Conservation (phyloP, 35 echinoderm and acorn worm genomes). For the Anneissia japonica region DNA sequence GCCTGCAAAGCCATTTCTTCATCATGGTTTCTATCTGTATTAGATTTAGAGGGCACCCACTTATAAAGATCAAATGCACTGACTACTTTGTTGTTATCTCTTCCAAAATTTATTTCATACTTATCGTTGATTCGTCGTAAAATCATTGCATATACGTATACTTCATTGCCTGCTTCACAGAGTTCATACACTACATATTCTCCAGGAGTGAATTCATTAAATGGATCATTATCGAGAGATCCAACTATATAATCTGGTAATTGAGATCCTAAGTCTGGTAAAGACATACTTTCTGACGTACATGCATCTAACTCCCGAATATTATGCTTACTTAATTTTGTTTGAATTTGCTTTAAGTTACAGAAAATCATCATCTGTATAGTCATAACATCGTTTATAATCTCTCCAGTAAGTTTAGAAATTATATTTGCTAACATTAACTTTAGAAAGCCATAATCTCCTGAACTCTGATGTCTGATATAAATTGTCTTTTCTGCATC, state of each 20-base stretch:
- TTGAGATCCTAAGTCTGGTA: background rate
- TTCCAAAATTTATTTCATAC: conserved; percentile 26
- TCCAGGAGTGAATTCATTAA: background rate
- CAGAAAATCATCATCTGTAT: background rate
- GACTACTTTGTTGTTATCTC: background rate
- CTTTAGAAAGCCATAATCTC: background rate
- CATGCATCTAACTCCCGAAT: background rate
- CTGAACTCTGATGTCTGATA: background rate
- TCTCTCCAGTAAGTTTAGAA: background rate
- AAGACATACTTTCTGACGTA: background rate
- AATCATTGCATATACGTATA: conserved; percentile 31
- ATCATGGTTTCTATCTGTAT: background rate
- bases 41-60: background rate
- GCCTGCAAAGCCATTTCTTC: too few species aligned
- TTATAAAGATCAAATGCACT: conserved; percentile 6
- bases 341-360: background rate
- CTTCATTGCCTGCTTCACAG: background rate
- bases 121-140: conserved; percentile 1
- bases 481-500: background rate
- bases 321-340: background rate
- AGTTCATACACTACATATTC: conserved; percentile 29
- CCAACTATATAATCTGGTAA: conserved; percentile 16
- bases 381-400: background rate
- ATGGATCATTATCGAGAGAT: conserved; percentile 10
- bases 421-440: background rate